phyloP scores from a whole-genome alignment of 1,140 invertebrate genomes.

The Diachasma alloeum region DNA sequence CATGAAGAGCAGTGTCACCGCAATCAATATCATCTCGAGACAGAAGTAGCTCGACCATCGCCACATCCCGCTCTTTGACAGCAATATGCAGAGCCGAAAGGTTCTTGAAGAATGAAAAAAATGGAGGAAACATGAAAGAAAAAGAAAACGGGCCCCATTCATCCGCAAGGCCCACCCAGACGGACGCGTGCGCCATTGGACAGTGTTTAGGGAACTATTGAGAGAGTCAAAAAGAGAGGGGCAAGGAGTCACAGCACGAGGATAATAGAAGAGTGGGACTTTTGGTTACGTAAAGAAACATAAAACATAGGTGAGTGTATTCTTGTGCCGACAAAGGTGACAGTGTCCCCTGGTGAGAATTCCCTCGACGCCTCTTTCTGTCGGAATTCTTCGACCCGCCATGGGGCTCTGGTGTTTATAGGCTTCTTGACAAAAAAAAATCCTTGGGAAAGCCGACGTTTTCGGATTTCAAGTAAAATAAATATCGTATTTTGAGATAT shows the following conservation, averaged over 20 bases:
- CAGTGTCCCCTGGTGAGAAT: neutral
- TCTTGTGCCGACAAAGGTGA: neutral
- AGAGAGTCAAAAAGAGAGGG: neutral
- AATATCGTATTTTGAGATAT: too few relatives aligned
- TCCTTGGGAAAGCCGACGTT: neutral
- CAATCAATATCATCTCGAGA: constrained; percentile 64
- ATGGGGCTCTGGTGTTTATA: neutral
- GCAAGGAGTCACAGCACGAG: neutral
- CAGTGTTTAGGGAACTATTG: neutral
- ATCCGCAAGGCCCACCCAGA: neutral
- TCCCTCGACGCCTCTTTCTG: neutral
- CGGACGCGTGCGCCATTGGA: constrained; percentile 8
- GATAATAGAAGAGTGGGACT: neutral
- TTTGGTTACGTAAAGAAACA: neutral
- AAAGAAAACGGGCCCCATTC: neutral
- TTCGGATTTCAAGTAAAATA: too few relatives aligned
- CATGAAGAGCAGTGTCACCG: constrained; percentile 67
- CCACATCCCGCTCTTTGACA: constrained; percentile 60
- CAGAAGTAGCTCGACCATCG: constrained; percentile 67
- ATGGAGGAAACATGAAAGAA: neutral
- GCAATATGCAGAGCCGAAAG: constrained; percentile 68
- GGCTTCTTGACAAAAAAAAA: neutral
- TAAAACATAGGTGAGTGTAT: neutral
- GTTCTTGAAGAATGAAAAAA: constrained; percentile 49
- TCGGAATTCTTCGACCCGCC: neutral